phyloP scores from a whole-genome alignment of 2,113 vertebrate species.

The Zootoca vivipara region DNA sequence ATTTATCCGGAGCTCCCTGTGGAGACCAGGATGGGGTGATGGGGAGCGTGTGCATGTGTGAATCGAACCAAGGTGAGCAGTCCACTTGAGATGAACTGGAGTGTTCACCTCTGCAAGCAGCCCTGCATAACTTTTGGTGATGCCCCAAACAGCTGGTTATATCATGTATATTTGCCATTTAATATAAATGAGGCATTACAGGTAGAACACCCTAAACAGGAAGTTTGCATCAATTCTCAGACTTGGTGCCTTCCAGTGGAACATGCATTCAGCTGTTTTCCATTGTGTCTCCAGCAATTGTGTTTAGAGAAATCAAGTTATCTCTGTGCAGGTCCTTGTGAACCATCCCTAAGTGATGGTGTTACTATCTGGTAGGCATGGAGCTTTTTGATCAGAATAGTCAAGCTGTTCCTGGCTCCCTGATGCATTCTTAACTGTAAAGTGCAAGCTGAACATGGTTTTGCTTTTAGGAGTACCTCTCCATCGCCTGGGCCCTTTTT shows the following conservation, averaged over 20 bases:
- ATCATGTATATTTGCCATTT: too few species aligned
- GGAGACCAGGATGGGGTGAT: conserved; percentile 68
- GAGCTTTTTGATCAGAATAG: background rate
- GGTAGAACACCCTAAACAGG: background rate
- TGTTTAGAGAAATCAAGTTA: background rate
- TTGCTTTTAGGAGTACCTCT: conserved; percentile 65
- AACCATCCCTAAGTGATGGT: background rate
- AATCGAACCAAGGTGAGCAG: background rate
- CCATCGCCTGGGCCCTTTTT: conserved; percentile 72
- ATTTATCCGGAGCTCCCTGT: too few species aligned
- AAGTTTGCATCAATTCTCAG: background rate
- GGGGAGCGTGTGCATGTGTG: background rate
- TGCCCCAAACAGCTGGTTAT: background rate
- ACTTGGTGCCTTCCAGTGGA: background rate
- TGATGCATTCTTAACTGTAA: conserved; percentile 45
- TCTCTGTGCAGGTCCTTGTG: background rate
- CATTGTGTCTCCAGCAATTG: background rate
- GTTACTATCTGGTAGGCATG: background rate
- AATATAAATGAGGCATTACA: background rate
- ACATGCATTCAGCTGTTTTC: background rate
- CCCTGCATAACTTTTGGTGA: background rate
- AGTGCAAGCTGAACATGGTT: conserved; percentile 63
- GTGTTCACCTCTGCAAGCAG: background rate
- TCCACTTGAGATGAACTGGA: background rate
- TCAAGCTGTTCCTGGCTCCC: conserved; percentile 39